A percentile compares a stretch with the other conserved stretches of the same genome.
Evolutionary conservation across 2,797 vertebrate genomes (phyloP).

Genomic region (Platyrinchus mystaceus): DNA sequence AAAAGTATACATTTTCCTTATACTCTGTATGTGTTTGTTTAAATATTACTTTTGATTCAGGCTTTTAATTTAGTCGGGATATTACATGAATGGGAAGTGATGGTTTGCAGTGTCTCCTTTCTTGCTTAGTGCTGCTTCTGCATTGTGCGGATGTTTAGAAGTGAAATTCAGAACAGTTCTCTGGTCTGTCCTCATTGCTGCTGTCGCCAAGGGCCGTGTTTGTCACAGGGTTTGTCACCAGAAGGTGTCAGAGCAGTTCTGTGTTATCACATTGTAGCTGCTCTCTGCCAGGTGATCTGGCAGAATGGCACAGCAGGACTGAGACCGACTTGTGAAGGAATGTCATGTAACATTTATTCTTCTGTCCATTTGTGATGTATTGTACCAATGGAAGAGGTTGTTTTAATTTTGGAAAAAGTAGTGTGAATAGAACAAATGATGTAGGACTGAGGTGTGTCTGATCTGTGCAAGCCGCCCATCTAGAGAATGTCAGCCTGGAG

Average conservation of each 20-base stretch:
- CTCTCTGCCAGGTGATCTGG: neutral
- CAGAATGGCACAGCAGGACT: neutral
- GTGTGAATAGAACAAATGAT: neutral
- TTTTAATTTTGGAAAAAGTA: neutral
- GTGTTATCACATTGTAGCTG: neutral
- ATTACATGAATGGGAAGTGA: neutral
- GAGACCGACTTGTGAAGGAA: conserved; percentile 11
- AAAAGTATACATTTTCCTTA: neutral
- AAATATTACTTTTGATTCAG: neutral
- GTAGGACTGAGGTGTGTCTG: neutral
- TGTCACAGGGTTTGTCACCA: neutral
- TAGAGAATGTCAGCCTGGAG: neutral
- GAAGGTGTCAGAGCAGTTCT: conserved; percentile 66
- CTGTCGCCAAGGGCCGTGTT: neutral
- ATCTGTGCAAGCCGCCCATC: neutral
- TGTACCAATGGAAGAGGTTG: neutral
- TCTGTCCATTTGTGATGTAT: neutral
- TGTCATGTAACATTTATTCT: neutral
- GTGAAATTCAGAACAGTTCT: neutral
- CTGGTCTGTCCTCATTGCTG: neutral
- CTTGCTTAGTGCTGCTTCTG: neutral
- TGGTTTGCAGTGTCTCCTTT: neutral
- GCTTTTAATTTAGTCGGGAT: neutral
- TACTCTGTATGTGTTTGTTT: neutral
- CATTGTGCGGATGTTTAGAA: neutral